Evolutionary conservation across 2,888 invertebrate genomes (phyloP).

Genomic region (Eulithis prunata): DNA sequence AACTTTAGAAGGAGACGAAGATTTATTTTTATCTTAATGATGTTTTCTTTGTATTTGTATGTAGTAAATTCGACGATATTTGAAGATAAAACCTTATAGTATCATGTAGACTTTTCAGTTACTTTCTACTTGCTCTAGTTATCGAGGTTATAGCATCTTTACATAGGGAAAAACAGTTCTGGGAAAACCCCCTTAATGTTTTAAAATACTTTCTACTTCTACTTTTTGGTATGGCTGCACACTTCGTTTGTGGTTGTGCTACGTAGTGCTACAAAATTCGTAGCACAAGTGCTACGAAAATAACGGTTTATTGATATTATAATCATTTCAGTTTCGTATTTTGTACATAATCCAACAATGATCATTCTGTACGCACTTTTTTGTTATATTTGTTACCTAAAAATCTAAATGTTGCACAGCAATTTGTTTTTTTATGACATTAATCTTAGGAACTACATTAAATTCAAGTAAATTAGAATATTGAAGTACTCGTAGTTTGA

Average conservation of each 20-base stretch:
- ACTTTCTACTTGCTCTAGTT: too few relatives aligned
- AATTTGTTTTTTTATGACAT: conserved; percentile 3
- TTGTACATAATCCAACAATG: not conserved
- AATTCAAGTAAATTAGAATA: not conserved
- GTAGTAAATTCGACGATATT: too few relatives aligned
- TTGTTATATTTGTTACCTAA: not conserved
- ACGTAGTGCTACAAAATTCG: not conserved
- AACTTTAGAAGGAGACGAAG: too few relatives aligned
- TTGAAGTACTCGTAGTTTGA: too few relatives aligned
- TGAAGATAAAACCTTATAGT: too few relatives aligned
- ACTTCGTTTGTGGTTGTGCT: too few relatives aligned
- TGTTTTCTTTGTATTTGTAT: too few relatives aligned
- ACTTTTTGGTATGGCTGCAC: not conserved
- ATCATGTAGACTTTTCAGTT: too few relatives aligned
- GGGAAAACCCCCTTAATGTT: not conserved
- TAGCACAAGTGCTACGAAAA: not conserved
- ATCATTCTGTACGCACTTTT: not conserved
- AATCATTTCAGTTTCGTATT: not conserved
- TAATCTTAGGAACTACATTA: conserved; percentile 8
- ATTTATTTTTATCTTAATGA: too few relatives aligned
- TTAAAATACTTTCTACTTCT: not conserved
- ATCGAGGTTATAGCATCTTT: too few relatives aligned
- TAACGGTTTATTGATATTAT: not conserved
- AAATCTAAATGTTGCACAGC: not conserved
- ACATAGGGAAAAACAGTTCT: too few relatives aligned